Evolutionary conservation across 2,888 invertebrate species (phyloP).

Genomic region (Ichneumoninae sp.): DNA sequence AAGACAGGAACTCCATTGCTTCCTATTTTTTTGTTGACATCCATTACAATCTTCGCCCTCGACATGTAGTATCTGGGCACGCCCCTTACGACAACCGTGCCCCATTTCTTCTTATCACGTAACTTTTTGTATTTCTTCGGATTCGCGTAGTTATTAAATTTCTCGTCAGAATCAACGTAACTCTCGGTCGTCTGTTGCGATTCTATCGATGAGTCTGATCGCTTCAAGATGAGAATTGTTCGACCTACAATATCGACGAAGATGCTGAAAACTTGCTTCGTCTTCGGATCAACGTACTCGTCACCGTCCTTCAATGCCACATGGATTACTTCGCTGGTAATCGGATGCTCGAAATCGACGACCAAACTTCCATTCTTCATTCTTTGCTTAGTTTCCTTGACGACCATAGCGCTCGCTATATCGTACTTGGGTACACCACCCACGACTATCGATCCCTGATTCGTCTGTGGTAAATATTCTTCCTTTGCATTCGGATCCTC

Average conservation of each 20-base stretch:
- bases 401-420: not conserved
- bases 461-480: too few relatives aligned
- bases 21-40: not conserved
- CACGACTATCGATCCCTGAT: not conserved
- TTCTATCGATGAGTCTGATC: not conserved
- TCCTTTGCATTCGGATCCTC: not conserved
- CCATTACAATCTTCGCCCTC: conserved; percentile 1
- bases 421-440: conserved; percentile 14
- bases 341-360: not conserved
- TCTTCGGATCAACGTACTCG: conserved; percentile 16
- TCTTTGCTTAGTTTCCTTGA: conserved; percentile 1
- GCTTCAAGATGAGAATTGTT: conserved; percentile 22
- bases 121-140: not conserved
- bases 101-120: conserved; percentile 20
- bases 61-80: conserved; percentile 20
- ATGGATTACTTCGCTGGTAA: not conserved
- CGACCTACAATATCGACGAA: conserved; percentile 11
- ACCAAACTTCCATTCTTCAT: not conserved
- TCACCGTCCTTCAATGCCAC: not conserved
- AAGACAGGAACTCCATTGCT: conserved; percentile 2
- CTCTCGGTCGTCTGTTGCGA: not conserved
- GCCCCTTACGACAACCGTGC: conserved; percentile 18
- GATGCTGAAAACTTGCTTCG: conserved; percentile 19
- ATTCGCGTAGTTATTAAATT: not conserved
- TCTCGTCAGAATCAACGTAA: not conserved